These are phyloP conservation scores for Cydia pomonella DNA, from an alignment of 1,140 invertebrate species.

Conservation along the genomic window DNA sequence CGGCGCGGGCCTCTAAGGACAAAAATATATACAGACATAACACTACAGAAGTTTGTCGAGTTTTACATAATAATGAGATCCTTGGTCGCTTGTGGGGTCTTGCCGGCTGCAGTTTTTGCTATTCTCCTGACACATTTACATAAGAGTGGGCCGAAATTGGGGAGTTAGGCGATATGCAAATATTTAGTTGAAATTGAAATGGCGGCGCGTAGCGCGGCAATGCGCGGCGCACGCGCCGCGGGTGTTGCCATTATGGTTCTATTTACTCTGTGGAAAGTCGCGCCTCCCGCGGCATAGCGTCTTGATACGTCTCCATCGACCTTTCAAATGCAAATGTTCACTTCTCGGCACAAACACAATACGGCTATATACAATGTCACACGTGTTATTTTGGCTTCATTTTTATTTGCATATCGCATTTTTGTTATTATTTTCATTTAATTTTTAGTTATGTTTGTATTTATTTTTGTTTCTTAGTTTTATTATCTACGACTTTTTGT, in stretches of 20 bases:
- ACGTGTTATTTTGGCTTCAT: constrained; percentile 43
- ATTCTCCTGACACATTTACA: constrained; percentile 70
- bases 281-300: constrained; percentile 50
- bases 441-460: constrained; percentile 73
- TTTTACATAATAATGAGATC: constrained; percentile 69
- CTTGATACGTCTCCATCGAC: constrained; percentile 59
- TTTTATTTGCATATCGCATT: constrained; percentile 74
- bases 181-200: constrained; percentile 76
- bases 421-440: constrained; percentile 39
- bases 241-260: constrained; percentile 56
- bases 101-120: constrained; percentile 70
- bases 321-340: constrained; percentile 68
- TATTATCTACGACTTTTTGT: constrained; percentile 65
- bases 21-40: constrained; percentile 79
- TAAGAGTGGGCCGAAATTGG: constrained; percentile 68
- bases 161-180: constrained; percentile 79
- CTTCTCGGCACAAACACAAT: constrained; percentile 50
- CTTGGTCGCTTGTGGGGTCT: constrained; percentile 62
- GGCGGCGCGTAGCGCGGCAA: constrained; percentile 46
- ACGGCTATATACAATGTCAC: constrained; percentile 49
- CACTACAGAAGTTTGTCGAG: constrained; percentile 60
- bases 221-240: constrained; percentile 64
- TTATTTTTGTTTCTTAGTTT: constrained; percentile 77
- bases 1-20: constrained; percentile 48
- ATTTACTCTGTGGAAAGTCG: constrained; percentile 64